Base-by-base conservation (phyloP, 2,113 vertebrate species). In the Tichodroma muraria region DNA sequence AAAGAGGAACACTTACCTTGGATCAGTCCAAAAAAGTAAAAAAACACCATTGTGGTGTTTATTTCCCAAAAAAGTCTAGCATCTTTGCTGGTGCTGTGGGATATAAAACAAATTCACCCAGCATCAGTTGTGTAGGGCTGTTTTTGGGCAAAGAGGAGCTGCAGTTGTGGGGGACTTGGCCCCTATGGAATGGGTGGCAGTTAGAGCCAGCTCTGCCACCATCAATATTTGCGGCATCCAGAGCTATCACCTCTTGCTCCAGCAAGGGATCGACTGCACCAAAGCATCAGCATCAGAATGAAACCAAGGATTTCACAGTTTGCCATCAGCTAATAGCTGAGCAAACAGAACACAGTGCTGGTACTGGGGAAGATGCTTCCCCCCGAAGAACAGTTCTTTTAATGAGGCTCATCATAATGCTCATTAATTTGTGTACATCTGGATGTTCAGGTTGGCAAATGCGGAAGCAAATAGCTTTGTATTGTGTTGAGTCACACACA, bases 351-450 rank as follows among this genome's bases (percentile, higher is more conserved):
- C 40, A 3, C 35, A 6, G 77, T 0, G 2, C 68, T 61, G 59
- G 84, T 68, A 7, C 10, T 35, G 77, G 91, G 77, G 80, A 75
- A 80, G 88, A 66, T 19, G 61, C 82, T 70, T 92, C 53, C 94
- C 92, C 83, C 92, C 57, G 57, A 95, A 96, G 91, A 94, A 92
- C 83, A 60, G 89, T 89, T 92, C 77, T 81, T 81, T 89, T 93
- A 94, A 96, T 86, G 93, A 95, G 89, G 70, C 89, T 90, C 53
- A 85, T 94, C 75, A 97, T 89, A 86, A 65, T 42, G 27, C 65
- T 90, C 89, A 76, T 89, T 96, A 96, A 89, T 93, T 94, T 78
- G 91, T 72, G 70, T 57, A 70, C 31, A 73, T 64, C 92, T 90
- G 86, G 82, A 78, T n/a, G 47, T 72, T 75, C 89, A 84, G 86